Evolutionary conservation across 2,888 invertebrate species (phyloP).

Genomic region (Cryptocephalus primarius): DNA sequence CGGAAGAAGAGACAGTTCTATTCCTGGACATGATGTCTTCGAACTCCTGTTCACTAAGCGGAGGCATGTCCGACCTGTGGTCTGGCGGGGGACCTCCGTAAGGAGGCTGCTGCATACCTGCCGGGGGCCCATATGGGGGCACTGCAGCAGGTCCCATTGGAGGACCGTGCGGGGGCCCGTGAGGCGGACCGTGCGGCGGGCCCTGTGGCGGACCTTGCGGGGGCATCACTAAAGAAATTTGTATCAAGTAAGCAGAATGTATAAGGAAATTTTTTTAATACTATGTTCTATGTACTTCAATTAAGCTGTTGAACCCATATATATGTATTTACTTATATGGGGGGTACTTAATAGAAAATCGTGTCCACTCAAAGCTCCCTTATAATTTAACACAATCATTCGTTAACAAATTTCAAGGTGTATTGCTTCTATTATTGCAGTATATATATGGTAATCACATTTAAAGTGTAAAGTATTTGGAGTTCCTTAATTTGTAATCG

Average conservation of each 20-base stretch:
- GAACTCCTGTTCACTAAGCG: constrained; percentile 86
- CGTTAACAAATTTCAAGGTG: too few species aligned
- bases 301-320: neutral
- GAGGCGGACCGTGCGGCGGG: constrained; percentile 55
- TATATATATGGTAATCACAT: too few species aligned
- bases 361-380: too few species aligned
- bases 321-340: too few species aligned
- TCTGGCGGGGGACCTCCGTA: constrained; percentile 52
- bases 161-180: constrained; percentile 50
- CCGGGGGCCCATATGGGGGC: constrained; percentile 43
- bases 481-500: too few species aligned
- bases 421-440: too few species aligned
- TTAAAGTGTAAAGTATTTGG: too few species aligned
- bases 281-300: neutral
- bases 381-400: too few species aligned
- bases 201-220: constrained; percentile 50
- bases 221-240: constrained; percentile 38
- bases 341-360: too few species aligned
- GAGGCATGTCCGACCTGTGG: constrained; percentile 47
- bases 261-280: too few species aligned
- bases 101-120: constrained; percentile 37
- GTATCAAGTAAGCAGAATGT: too few species aligned
- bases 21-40: constrained; percentile 98
- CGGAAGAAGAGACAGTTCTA: constrained; percentile 93
- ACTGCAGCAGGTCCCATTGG: constrained; percentile 46